phyloP scores from a whole-genome alignment of 2,113 vertebrate genomes.

The Sminthopsis crassicaudata region DNA sequence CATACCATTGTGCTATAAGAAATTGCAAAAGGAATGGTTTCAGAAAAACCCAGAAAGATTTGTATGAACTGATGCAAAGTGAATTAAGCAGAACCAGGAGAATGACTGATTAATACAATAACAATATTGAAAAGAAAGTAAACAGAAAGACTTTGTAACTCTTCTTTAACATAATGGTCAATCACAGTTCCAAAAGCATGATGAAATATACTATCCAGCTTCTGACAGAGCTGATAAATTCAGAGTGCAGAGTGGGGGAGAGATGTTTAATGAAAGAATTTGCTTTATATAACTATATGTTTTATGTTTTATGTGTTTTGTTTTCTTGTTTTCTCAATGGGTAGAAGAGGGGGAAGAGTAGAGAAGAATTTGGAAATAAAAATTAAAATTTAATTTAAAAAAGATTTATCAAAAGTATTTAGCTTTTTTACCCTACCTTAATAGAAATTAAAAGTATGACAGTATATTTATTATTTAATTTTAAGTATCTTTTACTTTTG shows the following conservation, averaged over 20 bases:
- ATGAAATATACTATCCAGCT: neutral
- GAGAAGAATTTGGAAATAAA: neutral
- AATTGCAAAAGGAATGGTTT: neutral
- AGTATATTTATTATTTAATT: neutral
- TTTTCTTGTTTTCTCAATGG: neutral
- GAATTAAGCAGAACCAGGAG: neutral
- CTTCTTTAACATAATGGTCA: neutral
- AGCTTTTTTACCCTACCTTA: neutral
- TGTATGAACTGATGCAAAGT: neutral
- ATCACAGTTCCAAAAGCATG: neutral
- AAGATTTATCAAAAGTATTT: neutral
- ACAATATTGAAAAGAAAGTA: neutral
- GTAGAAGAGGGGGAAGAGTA: neutral
- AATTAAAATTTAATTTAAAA: constrained; percentile 36
- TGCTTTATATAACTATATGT: neutral
- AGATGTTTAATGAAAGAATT: neutral
- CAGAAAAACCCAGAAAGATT: neutral
- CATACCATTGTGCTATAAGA: neutral
- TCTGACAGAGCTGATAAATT: neutral
- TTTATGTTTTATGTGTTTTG: neutral
- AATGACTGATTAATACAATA: neutral
- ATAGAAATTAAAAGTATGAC: neutral
- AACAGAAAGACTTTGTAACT: neutral
- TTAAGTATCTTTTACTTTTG: neutral
- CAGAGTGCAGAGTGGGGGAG: neutral